These are phyloP conservation scores for Eriosoma lanigerum DNA, from an alignment of 1,140 invertebrate genomes.

Conservation along the genomic window DNA sequence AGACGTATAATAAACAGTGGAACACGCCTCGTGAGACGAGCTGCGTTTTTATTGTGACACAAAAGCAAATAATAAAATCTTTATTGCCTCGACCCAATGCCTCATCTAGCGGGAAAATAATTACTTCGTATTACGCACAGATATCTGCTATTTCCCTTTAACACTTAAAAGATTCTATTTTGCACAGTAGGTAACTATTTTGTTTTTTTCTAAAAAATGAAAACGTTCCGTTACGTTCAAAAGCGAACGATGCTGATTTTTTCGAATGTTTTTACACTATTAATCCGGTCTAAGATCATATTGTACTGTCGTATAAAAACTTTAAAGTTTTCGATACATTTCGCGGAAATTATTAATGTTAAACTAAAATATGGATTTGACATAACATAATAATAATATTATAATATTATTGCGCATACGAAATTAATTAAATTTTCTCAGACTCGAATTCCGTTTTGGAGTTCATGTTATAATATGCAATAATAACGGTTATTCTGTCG, in stretches of 20 bases:
- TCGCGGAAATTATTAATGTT: no score
- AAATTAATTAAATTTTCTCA: background rate
- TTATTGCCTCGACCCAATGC: background rate
- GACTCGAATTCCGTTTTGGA: background rate
- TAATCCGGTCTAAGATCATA: constrained; percentile 15
- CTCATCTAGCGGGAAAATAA: background rate
- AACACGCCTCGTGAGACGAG: background rate
- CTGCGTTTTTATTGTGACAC: constrained; percentile 2
- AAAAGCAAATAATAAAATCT: constrained; percentile 27
- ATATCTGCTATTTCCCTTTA: background rate
- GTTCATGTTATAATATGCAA: no score
- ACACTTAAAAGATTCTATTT: constrained; percentile 8
- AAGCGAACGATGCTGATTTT: background rate
- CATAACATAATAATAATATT: no score
- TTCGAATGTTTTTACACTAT: background rate
- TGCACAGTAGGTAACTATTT: no score
- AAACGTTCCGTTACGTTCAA: no score
- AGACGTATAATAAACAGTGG: no score
- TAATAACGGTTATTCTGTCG: no score
- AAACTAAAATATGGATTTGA: no score
- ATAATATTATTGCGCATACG: no score
- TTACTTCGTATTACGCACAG: background rate
- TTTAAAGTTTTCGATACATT: background rate
- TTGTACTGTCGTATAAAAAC: constrained; percentile 12
- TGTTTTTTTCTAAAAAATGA: constrained; percentile 6